These are phyloP conservation scores for Eclectus roratus DNA, from an alignment of 2,113 vertebrate species.

Conservation along the genomic window DNA sequence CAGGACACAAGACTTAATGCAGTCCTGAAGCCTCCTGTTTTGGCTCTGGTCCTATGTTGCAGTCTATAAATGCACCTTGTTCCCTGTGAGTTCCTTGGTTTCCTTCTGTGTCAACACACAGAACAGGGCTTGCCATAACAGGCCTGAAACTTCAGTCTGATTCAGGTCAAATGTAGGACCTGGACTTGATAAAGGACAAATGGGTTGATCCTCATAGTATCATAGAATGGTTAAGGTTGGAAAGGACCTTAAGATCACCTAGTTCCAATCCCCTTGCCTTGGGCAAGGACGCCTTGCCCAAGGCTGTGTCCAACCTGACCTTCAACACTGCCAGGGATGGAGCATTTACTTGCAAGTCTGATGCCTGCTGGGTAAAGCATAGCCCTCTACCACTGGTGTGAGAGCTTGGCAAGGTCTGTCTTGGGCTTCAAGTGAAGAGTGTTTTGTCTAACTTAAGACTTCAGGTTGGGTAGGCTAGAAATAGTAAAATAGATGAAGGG, in stretches of 20 bases:
- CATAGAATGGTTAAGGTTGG: background rate
- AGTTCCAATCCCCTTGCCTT: background rate
- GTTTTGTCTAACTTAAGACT: background rate
- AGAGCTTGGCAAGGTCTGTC: background rate
- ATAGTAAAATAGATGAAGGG: background rate
- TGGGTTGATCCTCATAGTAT: background rate
- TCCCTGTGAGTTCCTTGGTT: background rate
- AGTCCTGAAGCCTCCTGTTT: background rate
- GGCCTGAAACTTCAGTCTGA: background rate
- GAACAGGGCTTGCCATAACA: background rate
- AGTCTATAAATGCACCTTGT: background rate
- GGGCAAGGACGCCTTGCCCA: background rate
- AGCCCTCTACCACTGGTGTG: accelerated
- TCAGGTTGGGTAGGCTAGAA: background rate
- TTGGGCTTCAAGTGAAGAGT: background rate
- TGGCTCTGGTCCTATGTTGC: background rate
- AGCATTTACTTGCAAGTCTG: background rate
- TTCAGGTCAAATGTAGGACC: background rate
- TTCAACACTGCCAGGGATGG: background rate
- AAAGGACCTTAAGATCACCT: background rate
- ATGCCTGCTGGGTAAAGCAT: background rate
- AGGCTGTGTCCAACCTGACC: background rate
- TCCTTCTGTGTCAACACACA: background rate
- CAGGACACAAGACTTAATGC: background rate
- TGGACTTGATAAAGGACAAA: background rate